A percentile compares a stretch with the other conserved stretches of the same genome.
These are phyloP conservation scores for Redunca redunca DNA, from an alignment of 2,113 vertebrate genomes.

Conservation along the genomic window DNA sequence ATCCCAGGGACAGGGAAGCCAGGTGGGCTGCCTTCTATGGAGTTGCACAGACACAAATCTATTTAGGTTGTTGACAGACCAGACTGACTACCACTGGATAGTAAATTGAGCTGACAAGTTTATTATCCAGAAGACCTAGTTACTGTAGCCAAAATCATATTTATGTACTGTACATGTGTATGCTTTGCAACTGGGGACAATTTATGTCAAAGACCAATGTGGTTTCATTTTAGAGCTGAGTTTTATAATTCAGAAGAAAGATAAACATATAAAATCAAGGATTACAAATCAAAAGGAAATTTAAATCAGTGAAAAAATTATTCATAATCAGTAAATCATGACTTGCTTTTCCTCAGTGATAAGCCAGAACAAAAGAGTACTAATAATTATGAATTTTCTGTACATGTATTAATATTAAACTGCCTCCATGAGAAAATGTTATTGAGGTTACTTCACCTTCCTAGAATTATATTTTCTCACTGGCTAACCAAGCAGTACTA, in stretches of 20 bases:
- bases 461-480: constrained; percentile 16
- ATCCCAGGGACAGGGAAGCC: too few relatives aligned
- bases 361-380: not conserved
- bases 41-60: not conserved
- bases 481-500: not conserved
- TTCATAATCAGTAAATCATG: not conserved
- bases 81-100: not conserved
- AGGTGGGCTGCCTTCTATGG: too few relatives aligned
- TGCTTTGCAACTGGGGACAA: not conserved
- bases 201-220: constrained; percentile 32
- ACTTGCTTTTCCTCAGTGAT: not conserved
- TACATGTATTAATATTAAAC: not conserved
- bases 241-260: constrained; percentile 42
- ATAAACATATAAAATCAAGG: not conserved
- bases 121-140: constrained; percentile 4
- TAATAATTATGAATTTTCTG: constrained; percentile 22
- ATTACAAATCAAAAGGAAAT: constrained; percentile 21
- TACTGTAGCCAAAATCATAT: not conserved
- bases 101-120: not conserved
- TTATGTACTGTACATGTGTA: not conserved
- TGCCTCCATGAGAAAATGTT: not conserved
- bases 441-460: not conserved
- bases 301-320: not conserved
- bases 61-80: not conserved
- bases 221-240: not conserved